Percentiles rank a stretch among this genome's conserved stretches.
These are phyloP conservation scores for Amblyteles armatorius DNA, from an alignment of 2,888 invertebrate genomes.

Conservation along the genomic window DNA sequence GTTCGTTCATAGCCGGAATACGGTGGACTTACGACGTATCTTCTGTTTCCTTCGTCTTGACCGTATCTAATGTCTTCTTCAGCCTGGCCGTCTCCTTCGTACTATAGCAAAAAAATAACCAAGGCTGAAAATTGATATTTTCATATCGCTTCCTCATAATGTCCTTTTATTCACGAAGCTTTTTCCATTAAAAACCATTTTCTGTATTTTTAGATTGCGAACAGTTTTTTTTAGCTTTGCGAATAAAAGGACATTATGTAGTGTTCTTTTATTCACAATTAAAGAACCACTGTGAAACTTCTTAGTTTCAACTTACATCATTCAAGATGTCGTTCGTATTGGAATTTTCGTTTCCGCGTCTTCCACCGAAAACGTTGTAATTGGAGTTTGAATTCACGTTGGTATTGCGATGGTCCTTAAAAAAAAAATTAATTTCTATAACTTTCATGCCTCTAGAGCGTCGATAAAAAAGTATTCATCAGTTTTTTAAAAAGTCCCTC, in stretches of 20 bases:
- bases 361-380: constrained; percentile 10
- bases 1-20: background rate
- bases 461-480: background rate
- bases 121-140: background rate
- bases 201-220: too few relatives aligned
- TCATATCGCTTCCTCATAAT: too few relatives aligned
- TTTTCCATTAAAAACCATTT: too few relatives aligned
- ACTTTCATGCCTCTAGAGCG: background rate
- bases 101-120: background rate
- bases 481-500: background rate
- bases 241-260: too few relatives aligned
- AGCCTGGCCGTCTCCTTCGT: background rate
- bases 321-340: constrained; percentile 19
- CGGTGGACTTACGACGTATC: background rate
- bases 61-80: background rate
- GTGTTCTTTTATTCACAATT: too few relatives aligned
- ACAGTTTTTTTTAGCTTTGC: too few relatives aligned
- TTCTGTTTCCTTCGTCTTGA: background rate
- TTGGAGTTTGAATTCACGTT: constrained; percentile 36
- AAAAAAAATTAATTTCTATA: background rate
- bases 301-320: background rate
- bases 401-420: background rate
- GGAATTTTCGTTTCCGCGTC: constrained; percentile 35
- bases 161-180: too few relatives aligned
- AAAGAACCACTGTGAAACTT: background rate